phyloP scores from a whole-genome alignment of 2,113 vertebrate species.

The Ceuthmochares aereus region DNA sequence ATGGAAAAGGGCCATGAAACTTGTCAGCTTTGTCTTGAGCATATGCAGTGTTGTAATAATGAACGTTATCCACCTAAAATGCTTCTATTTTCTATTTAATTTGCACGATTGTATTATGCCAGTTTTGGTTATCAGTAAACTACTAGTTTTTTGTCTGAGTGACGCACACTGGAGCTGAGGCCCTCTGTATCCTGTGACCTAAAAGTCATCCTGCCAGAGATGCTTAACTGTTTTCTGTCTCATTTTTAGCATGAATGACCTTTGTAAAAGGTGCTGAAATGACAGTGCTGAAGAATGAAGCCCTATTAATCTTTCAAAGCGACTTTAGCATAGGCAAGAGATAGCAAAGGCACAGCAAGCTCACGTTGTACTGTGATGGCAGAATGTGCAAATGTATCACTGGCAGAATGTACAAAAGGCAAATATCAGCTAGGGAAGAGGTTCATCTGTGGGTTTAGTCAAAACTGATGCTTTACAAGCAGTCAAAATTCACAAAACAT shows the following conservation, averaged over 20 bases:
- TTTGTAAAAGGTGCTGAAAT: conserved; percentile 43
- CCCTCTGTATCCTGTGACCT: not conserved
- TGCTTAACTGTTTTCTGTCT: conserved; percentile 36
- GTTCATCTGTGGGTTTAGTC: not conserved
- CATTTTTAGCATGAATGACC: not conserved
- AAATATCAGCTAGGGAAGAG: not conserved
- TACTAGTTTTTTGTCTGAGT: not conserved
- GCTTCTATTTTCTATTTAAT: not conserved
- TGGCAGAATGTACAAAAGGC: not conserved
- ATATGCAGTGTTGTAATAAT: not conserved
- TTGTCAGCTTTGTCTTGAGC: conserved; percentile 10
- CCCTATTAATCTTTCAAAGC: not conserved
- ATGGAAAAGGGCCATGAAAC: conserved; percentile 27
- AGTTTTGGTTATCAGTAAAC: conserved; percentile 12
- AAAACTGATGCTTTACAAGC: not conserved
- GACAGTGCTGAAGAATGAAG: conserved; percentile 43
- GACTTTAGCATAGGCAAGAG: not conserved
- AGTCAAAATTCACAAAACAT: not conserved
- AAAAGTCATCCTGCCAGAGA: conserved; percentile 42
- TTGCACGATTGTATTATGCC: not conserved
- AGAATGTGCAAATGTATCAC: not conserved
- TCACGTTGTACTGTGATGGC: not conserved
- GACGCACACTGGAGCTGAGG: not conserved
- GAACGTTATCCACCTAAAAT: not conserved
- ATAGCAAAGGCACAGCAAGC: not conserved